A percentile compares a stretch with the other conserved stretches of the same genome.
These are phyloP conservation scores for Chrysemys picta DNA, from an alignment of 2,113 vertebrate species.

Conservation along the genomic window DNA sequence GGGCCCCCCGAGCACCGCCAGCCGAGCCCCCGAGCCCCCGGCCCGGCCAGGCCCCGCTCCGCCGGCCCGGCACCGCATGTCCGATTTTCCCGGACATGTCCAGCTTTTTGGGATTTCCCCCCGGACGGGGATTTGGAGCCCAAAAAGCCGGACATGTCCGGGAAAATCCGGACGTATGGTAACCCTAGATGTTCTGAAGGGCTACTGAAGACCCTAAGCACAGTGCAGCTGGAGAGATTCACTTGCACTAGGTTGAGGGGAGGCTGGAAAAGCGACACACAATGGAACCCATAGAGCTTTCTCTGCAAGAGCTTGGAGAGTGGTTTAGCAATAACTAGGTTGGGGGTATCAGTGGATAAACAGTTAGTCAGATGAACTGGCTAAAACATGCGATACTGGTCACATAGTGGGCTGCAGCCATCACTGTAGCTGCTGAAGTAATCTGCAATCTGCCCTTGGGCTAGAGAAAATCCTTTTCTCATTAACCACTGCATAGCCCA, in stretches of 20 bases:
- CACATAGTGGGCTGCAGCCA: neutral
- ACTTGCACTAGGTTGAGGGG: neutral
- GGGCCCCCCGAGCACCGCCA: no score
- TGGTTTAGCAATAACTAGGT: neutral
- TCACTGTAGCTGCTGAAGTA: neutral
- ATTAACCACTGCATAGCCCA: neutral
- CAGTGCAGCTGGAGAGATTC: fast-evolving
- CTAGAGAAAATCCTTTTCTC: neutral
- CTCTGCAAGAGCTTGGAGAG: neutral
- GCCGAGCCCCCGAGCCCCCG: no score
- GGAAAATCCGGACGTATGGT: no score
- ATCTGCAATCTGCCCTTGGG: neutral
- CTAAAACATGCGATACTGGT: neutral
- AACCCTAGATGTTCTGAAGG: neutral
- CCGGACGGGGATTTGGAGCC: no score
- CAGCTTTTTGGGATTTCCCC: no score
- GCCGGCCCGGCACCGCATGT: no score
- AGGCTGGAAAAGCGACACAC: neutral
- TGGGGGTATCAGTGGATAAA: neutral
- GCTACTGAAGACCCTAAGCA: neutral
- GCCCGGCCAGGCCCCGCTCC: no score
- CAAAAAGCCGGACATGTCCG: no score
- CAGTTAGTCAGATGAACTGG: neutral
- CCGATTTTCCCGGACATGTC: no score
- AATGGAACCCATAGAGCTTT: neutral